Conservation (phyloP, 2,888 invertebrate genomes). For the Glaucopsyche alexis region DNA sequence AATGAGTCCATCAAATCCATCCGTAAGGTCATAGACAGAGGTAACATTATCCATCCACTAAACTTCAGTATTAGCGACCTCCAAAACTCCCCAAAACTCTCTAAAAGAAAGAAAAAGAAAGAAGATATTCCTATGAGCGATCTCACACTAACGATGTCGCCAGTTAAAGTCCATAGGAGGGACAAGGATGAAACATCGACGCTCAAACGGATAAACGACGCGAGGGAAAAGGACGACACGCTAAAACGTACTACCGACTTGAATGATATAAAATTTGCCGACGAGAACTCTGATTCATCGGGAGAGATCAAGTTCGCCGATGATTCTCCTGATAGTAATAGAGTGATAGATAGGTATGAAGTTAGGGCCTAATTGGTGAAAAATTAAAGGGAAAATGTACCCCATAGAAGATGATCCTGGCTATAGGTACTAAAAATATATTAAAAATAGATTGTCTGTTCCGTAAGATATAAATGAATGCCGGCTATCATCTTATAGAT, state of each 20-base stretch:
- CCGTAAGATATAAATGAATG: not conserved
- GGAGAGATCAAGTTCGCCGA: constrained; percentile 72
- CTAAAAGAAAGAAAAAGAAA: constrained; percentile 60
- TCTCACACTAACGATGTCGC: constrained; percentile 62
- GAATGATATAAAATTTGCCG: constrained; percentile 85
- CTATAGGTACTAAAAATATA: too few relatives aligned
- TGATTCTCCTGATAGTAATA: constrained; percentile 73
- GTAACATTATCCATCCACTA: constrained; percentile 71
- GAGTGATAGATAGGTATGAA: constrained; percentile 64
- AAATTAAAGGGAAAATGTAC: not conserved
- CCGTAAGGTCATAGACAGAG: constrained; percentile 61
- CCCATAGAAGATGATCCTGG: too few relatives aligned
- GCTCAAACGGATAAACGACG: constrained; percentile 82
- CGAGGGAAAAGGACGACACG: constrained; percentile 82
- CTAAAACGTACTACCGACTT: constrained; percentile 79
- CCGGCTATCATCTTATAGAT: too few relatives aligned
- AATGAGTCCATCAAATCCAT: constrained; percentile 65
- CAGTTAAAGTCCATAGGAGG: constrained; percentile 62
- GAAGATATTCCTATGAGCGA: constrained; percentile 69
- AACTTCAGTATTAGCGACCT: constrained; percentile 75
- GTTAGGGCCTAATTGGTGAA: constrained; percentile 55
- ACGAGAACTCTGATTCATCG: constrained; percentile 82
- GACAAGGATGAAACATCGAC: constrained; percentile 61
- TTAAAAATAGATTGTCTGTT: not conserved
- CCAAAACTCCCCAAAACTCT: constrained; percentile 64